Evolutionary conservation across 2,888 invertebrate genomes (phyloP), one percentile per base, ranked within the genome.

Genomic region (Linnaemya vulpina): DNA sequence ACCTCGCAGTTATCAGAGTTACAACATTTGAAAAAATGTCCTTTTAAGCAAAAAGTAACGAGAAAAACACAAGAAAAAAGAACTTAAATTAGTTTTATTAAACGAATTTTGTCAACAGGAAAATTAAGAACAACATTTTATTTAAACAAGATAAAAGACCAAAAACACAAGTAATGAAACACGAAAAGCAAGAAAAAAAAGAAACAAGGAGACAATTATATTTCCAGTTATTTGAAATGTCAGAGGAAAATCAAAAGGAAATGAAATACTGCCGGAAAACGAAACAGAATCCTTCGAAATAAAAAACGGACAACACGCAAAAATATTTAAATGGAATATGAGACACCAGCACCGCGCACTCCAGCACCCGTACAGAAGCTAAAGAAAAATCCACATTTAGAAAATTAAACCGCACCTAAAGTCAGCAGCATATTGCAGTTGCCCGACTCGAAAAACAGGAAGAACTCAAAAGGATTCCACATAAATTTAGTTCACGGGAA

Each of bases 161-260:
- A n/a, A 58, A 13, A 74, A 40, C 0, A 22, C 43, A 62, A 78
- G 46, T 51, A 63, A 51, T 22, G 55, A n/a, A n/a, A n/a, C n/a
- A n/a, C n/a, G n/a, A n/a, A n/a, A n/a, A n/a, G n/a, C n/a, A n/a
- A n/a, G 53, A 22, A 55, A 51, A 51, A 68, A 22, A 38, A 1
- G 10, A 30, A 15, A 58, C 51, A 71, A 78, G n/a, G n/a, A n/a
- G n/a, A 75, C 53, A 75, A 80, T 68, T 35, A 74, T 65, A 74
- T 79, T 75, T 78, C 60, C 67, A 70, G 82, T 43, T 38, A 75
- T 55, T 82, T 46, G 82, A 85, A 85, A 85, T 85, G 82, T 82
- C 82, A 75, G 75, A 78, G 78, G 85, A 82, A 85, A 82, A 85
- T 51, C 81, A 77, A 85, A 78, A 70, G 85, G 74, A 85, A 85